phyloP scores from a whole-genome alignment of 2,797 vertebrate genomes.

The Eulemur albifrons region DNA sequence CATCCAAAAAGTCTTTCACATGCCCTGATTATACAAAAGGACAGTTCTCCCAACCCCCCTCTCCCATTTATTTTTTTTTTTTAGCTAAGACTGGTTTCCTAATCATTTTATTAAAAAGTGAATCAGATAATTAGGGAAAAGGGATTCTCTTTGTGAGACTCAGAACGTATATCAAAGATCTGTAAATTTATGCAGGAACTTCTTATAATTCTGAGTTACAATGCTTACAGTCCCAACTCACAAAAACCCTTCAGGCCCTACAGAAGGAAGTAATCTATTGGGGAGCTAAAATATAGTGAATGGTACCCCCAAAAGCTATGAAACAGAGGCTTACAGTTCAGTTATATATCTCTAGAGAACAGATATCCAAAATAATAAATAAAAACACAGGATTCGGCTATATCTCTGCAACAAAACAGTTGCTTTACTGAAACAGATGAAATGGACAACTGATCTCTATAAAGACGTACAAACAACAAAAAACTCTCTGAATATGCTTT shows the following conservation, averaged over 20 bases:
- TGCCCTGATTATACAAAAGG: neutral
- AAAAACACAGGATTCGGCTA: neutral
- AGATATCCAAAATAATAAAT: constrained; percentile 24
- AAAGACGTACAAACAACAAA: neutral
- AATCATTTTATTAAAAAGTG: constrained; percentile 26
- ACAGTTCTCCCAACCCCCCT: neutral
- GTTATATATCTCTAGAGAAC: neutral
- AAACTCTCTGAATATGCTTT: neutral
- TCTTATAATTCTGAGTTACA: constrained; percentile 1
- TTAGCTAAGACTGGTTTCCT: neutral
- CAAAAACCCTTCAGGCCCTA: neutral
- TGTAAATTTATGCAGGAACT: neutral
- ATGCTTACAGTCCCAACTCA: neutral
- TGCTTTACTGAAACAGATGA: constrained; percentile 1
- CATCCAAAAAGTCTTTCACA: neutral
- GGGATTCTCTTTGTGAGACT: neutral
- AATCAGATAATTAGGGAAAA: constrained; percentile 1
- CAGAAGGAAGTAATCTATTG: neutral
- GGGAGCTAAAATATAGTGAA: neutral
- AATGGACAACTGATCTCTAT: neutral
- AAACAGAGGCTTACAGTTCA: neutral
- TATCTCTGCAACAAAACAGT: neutral
- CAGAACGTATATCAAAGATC: neutral
- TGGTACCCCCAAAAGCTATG: neutral
- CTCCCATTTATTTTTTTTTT: neutral